Evolutionary conservation across 1,140 invertebrate genomes (phyloP).

Genomic region (Dendrolimus punctatus): DNA sequence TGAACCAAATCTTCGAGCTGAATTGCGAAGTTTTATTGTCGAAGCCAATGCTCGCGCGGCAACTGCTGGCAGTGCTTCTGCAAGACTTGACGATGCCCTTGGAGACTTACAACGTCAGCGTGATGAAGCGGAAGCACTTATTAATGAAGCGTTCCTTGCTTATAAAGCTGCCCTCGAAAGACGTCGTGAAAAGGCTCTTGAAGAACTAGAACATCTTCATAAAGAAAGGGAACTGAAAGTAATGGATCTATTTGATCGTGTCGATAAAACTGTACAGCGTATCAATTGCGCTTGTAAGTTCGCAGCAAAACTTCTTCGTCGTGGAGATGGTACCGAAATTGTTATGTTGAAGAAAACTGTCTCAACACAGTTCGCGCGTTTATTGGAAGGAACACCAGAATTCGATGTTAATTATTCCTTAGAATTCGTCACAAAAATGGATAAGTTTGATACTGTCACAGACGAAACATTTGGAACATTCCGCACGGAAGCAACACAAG

Average conservation of each 20-base stretch:
- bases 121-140: slow-evolving; percentile 87
- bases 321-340: slow-evolving; percentile 88
- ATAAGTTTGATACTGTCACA: slow-evolving; percentile 82
- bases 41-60: slow-evolving; percentile 82
- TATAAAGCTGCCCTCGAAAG: slow-evolving; percentile 88
- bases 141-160: slow-evolving; percentile 88
- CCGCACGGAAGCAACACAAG: slow-evolving; percentile 75
- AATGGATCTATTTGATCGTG: slow-evolving; percentile 87
- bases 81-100: slow-evolving; percentile 82
- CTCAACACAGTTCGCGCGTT: slow-evolving; percentile 79
- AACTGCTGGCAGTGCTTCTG: slow-evolving; percentile 82
- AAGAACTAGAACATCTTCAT: slow-evolving; percentile 86
- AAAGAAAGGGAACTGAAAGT: slow-evolving; percentile 88
- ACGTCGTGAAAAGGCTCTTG: slow-evolving; percentile 81
- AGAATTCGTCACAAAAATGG: slow-evolving; percentile 86
- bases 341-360: slow-evolving; percentile 86
- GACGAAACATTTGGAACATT: slow-evolving; percentile 83
- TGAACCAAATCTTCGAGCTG: slow-evolving; percentile 81
- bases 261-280: slow-evolving; percentile 85
- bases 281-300: slow-evolving; percentile 91
- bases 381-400: slow-evolving; percentile 86
- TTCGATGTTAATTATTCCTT: slow-evolving; percentile 83
- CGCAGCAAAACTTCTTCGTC: slow-evolving; percentile 82
- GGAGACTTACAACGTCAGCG: slow-evolving; percentile 88
- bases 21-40: slow-evolving; percentile 80